Evolutionary conservation across 2,113 vertebrate species (phyloP).

Genomic region (Phainopepla nitens): DNA sequence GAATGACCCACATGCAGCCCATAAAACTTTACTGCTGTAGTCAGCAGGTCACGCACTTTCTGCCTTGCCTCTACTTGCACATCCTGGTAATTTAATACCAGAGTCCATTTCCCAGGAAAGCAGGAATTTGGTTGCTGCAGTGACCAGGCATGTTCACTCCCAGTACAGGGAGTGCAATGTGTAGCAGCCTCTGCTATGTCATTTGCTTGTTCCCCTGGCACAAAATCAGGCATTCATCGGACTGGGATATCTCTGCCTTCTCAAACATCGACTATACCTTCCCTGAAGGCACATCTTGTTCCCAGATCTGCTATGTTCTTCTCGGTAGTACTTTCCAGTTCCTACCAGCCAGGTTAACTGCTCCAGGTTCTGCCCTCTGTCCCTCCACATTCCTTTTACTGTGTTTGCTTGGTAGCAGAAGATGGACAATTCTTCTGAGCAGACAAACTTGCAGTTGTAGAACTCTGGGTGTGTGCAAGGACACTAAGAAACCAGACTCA

Average conservation of each 20-base stretch:
- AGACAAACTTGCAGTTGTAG: neutral
- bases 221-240: neutral
- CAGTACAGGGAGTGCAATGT: neutral
- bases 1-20: neutral
- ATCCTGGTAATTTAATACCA: constrained; percentile 49
- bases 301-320: neutral
- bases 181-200: neutral
- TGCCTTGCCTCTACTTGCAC: neutral
- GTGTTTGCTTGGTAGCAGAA: neutral
- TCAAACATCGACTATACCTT: neutral
- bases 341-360: neutral
- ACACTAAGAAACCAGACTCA: neutral
- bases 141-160: neutral
- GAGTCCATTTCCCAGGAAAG: constrained; percentile 32
- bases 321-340: neutral
- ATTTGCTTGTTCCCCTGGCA: neutral
- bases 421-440: neutral
- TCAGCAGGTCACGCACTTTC: neutral
- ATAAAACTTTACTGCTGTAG: neutral
- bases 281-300: neutral
- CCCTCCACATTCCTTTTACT: neutral
- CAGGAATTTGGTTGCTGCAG: neutral
- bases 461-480: neutral
- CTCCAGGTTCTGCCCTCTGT: neutral
- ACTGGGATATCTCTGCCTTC: neutral